phyloP scores from a whole-genome alignment of 2,113 vertebrate species.

The Gallinago undulata region DNA sequence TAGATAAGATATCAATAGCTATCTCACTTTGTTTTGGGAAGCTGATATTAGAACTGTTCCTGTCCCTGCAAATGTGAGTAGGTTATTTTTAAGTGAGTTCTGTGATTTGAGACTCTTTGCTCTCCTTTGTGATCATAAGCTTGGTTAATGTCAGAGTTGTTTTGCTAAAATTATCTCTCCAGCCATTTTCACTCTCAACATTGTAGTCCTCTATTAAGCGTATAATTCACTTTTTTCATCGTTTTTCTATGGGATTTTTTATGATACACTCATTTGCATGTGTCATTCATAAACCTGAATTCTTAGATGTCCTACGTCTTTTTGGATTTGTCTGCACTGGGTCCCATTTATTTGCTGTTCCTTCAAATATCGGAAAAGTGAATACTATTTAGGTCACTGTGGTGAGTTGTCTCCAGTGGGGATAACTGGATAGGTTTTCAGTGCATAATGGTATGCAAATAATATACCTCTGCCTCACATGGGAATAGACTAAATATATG shows the following conservation, averaged over 20 bases:
- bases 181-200: neutral
- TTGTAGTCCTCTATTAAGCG: neutral
- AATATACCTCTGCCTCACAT: constrained; percentile 16
- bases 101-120: neutral
- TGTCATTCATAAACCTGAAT: neutral
- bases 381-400: constrained; percentile 55
- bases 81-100: constrained; percentile 1
- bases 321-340: constrained; percentile 7
- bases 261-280: neutral
- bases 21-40: neutral
- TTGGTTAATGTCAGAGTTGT: neutral
- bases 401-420: constrained; percentile 31
- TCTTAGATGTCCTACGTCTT: neutral
- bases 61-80: neutral
- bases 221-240: neutral
- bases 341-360: constrained; percentile 31
- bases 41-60: neutral
- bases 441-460: constrained; percentile 63
- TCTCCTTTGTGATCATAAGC: neutral
- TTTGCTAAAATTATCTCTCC: neutral
- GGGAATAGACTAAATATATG: constrained; percentile 43
- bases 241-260: neutral
- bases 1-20: neutral
- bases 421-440: constrained; percentile 44
- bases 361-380: constrained; percentile 24